A percentile compares a stretch with the other conserved stretches of the same genome.
These are phyloP conservation scores for Isotomurus palustris DNA, from an alignment of 2,888 invertebrate genomes.

Conservation along the genomic window DNA sequence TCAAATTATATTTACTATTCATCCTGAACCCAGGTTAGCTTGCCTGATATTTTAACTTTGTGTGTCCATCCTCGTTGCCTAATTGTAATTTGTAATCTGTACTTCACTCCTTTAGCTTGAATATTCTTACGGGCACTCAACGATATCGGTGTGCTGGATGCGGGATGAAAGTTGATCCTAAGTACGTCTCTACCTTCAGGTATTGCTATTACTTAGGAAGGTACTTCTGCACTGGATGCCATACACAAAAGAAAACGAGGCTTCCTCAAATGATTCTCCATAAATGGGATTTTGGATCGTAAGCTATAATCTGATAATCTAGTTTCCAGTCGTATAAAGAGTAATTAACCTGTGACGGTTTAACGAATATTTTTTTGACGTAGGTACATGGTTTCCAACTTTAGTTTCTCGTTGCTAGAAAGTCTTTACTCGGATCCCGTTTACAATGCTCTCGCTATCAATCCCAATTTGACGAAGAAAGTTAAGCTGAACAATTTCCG, in stretches of 20 bases:
- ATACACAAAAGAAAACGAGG: conserved; percentile 67
- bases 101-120: conserved; percentile 57
- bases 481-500: conserved; percentile 61
- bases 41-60: neutral
- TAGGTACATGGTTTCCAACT: conserved; percentile 75
- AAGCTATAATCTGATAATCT: conserved; percentile 24
- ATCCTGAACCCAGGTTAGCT: conserved; percentile 59
- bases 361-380: conserved; percentile 44
- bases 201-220: conserved; percentile 79
- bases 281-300: conserved; percentile 63
- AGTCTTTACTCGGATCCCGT: conserved; percentile 73
- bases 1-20: conserved; percentile 75
- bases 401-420: conserved; percentile 69
- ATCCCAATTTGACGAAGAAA: conserved; percentile 62
- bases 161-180: conserved; percentile 69
- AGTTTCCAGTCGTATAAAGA: neutral
- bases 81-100: conserved; percentile 21
- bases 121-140: conserved; percentile 64
- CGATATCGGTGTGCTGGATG: conserved; percentile 78
- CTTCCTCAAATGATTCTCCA: conserved; percentile 65
- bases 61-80: neutral
- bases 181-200: conserved; percentile 68
- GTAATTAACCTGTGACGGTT: neutral
- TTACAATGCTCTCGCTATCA: conserved; percentile 68
- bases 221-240: conserved; percentile 82